phyloP scores from a whole-genome alignment of 2,113 vertebrate genomes.

The Nerophis lumbriciformis region DNA sequence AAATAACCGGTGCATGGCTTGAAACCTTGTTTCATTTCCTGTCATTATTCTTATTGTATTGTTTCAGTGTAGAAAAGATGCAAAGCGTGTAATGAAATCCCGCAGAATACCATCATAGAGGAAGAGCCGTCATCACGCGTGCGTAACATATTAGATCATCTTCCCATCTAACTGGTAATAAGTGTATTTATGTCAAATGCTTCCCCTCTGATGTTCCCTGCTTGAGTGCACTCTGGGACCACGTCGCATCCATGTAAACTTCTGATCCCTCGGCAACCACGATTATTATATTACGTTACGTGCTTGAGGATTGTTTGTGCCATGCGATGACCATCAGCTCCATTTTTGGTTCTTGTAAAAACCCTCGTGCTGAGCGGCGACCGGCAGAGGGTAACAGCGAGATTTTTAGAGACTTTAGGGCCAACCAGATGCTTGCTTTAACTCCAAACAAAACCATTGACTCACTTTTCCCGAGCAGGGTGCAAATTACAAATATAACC shows the following conservation, averaged over 20 bases:
- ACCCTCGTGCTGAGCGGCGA: background rate
- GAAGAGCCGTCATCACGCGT: background rate
- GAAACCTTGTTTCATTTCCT: background rate
- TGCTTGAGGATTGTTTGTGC: conserved; percentile 44
- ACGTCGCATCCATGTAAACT: conserved; percentile 19
- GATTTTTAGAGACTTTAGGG: conserved; percentile 19
- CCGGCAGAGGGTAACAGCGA: background rate
- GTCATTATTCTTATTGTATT: background rate
- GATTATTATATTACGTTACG: conserved; percentile 52
- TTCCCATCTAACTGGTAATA: background rate
- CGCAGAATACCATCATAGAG: background rate
- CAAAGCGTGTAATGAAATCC: conserved; percentile 1
- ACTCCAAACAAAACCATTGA: conserved; percentile 53
- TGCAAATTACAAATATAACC: conserved; percentile 62
- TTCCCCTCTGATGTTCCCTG: conserved; percentile 4
- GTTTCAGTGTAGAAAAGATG: background rate
- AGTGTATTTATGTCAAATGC: background rate
- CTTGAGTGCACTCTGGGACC: conserved; percentile 1
- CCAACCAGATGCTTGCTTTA: conserved; percentile 24
- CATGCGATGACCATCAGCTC: background rate
- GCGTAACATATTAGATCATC: background rate
- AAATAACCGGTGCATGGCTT: background rate
- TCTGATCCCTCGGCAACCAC: conserved; percentile 41
- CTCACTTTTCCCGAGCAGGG: conserved; percentile 32
- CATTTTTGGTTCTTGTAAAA: too few relatives aligned